A percentile compares a stretch with the other conserved stretches of the same genome.
These are phyloP conservation scores for Dynastes hyllus DNA, from an alignment of 2,888 invertebrate species.

Conservation along the genomic window DNA sequence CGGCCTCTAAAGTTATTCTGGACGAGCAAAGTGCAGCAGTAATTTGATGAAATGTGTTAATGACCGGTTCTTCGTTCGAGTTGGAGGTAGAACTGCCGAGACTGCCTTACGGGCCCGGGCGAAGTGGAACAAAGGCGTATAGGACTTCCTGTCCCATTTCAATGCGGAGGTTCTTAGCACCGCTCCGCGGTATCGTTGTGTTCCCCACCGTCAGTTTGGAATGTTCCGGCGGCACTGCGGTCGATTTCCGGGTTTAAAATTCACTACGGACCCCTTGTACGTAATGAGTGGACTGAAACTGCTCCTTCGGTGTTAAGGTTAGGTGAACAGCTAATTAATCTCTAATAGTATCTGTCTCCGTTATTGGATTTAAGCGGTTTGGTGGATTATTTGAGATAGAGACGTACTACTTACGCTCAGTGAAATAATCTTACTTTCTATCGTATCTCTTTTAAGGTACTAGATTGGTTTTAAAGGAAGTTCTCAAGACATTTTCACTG, in stretches of 20 bases:
- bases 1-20: slow-evolving; percentile 23
- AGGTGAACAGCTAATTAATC: slow-evolving; percentile 46
- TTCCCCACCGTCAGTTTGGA: slow-evolving; percentile 40
- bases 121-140: slow-evolving; percentile 33
- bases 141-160: slow-evolving; percentile 43
- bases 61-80: slow-evolving; percentile 35
- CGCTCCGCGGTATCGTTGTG: slow-evolving; percentile 25
- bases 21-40: slow-evolving; percentile 36
- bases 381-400: slow-evolving; percentile 17
- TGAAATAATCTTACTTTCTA: background rate
- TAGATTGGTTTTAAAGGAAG: too few relatives aligned
- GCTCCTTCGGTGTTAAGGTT: slow-evolving; percentile 36
- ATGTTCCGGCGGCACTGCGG: slow-evolving; percentile 41
- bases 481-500: too few relatives aligned
- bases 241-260: slow-evolving; percentile 48
- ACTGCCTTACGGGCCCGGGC: background rate
- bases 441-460: background rate
- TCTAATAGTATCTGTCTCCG: slow-evolving; percentile 40
- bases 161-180: slow-evolving; percentile 31
- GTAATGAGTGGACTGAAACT: slow-evolving; percentile 44
- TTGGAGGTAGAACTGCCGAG: slow-evolving; percentile 28
- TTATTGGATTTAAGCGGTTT: slow-evolving; percentile 40
- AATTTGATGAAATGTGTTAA: slow-evolving; percentile 50
- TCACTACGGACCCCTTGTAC: slow-evolving; percentile 37
- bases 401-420: slow-evolving; percentile 20